Percentiles rank a stretch among this genome's conserved stretches.
Evolutionary conservation across 1,140 invertebrate genomes (phyloP).

Genomic region (Asbolus verrucosus): DNA sequence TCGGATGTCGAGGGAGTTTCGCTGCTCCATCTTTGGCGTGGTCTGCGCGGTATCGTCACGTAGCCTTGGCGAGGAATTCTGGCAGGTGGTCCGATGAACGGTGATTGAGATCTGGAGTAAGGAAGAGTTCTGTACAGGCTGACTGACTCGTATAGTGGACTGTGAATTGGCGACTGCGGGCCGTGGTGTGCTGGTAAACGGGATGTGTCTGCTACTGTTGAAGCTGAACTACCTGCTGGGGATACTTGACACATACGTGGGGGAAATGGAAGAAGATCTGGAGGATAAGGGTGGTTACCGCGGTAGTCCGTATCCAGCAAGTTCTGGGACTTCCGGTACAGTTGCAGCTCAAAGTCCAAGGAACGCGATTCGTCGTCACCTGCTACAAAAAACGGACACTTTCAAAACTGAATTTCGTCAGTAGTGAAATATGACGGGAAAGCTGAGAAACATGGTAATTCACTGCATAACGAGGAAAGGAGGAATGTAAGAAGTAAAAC

Average conservation of each 20-base stretch:
- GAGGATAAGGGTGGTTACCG: slow-evolving; percentile 76
- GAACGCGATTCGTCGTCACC: slow-evolving; percentile 74
- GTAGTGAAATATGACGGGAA: no score
- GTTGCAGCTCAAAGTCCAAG: slow-evolving; percentile 67
- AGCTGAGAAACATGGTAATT: no score
- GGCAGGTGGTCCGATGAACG: slow-evolving; percentile 68
- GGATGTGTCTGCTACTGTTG: slow-evolving; percentile 78
- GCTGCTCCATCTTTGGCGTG: slow-evolving; percentile 83
- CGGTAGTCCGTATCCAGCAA: slow-evolving; percentile 68
- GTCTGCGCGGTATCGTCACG: slow-evolving; percentile 86
- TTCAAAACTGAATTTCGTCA: no score
- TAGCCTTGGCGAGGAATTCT: slow-evolving; percentile 77
- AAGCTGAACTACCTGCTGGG: slow-evolving; percentile 78
- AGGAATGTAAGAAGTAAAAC: no score
- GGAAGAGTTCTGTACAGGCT: slow-evolving; percentile 76
- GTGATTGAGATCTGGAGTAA: slow-evolving; percentile 78
- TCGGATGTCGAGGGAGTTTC: slow-evolving; percentile 63
- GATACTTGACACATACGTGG: slow-evolving; percentile 73
- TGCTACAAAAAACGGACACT: slow-evolving; percentile 52
- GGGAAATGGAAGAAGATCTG: slow-evolving; percentile 82
- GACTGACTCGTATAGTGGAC: slow-evolving; percentile 69
- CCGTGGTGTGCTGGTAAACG: slow-evolving; percentile 69
- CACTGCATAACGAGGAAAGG: no score
- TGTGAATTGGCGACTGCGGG: slow-evolving; percentile 68
- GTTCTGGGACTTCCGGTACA: slow-evolving; percentile 61